Base-by-base conservation (phyloP, 2,888 invertebrate species). In the Drosophila algonquin region DNA sequence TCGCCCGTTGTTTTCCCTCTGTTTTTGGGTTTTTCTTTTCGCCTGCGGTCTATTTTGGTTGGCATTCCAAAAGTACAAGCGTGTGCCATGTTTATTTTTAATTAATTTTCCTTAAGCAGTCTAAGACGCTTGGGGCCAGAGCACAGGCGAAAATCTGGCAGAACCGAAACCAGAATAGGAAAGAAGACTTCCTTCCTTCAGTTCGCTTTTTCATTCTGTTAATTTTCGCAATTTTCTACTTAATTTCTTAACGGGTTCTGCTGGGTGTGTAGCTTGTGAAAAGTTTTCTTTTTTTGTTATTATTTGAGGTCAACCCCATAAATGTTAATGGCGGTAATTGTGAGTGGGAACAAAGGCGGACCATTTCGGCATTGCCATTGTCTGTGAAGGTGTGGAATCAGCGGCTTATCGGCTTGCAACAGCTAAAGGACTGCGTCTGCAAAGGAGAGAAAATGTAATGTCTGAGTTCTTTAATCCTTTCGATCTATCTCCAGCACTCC, bases 41-140 rank as follows among this genome's bases (percentile, higher is more conserved):
- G 87, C 84, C 81, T 72, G 81, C 73, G 87, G 81, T 83, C 78
- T 81, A 78, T 87, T 81, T 83, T 87, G 68, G 76, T 76, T 75
- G 83, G 88, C 83, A 83, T 88, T 88, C 83, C 78, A 64, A 69
- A 72, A 79, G 89, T 63, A 84, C 84, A 88, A 84, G 87, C 79
- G 79, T 83, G 85, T 85, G 85, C 87, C 83, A 85, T 85, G 84
- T 85, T 85, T 87, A 85, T 85, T 89, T 85, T 85, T 85, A 85
- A 85, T 85, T 85, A 85, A 85, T 85, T 85, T 85, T 89, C 81
- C 87, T 89, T 86, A 89, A 88, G 89, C 84, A 89, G 89, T 88
- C 78, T 89, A 72, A 84, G 87, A 75, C 84, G 61, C 69, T 35
- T 52, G 57, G 67, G 65, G 61, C 58, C 52, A 56, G 27, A 51